These are phyloP conservation scores for Cherax quadricarinatus DNA, from an alignment of 1,140 invertebrate genomes.

Conservation along the genomic window DNA sequence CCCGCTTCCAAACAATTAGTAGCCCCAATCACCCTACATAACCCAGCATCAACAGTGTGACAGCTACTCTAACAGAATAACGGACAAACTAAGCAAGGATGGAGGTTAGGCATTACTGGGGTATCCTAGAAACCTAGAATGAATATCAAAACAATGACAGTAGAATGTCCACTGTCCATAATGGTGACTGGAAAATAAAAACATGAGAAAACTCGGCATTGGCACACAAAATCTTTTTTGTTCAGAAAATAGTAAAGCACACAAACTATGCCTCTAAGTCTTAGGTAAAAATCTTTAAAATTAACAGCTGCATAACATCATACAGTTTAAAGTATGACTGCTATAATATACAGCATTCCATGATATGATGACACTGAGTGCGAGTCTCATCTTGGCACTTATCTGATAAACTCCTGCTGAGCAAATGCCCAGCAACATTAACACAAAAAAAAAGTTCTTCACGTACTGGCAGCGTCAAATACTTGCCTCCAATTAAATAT, in stretches of 20 bases:
- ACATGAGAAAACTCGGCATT: constrained; percentile 63
- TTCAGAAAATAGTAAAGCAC: constrained; percentile 66
- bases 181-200: constrained; percentile 58
- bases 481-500: constrained; percentile 50
- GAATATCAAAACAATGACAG: constrained; percentile 64
- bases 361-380: constrained; percentile 68
- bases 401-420: constrained; percentile 57
- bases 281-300: constrained; percentile 65
- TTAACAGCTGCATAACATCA: constrained; percentile 68
- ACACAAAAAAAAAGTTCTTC: constrained; percentile 39
- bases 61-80: constrained; percentile 64
- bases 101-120: constrained; percentile 68
- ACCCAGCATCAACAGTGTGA: constrained; percentile 67
- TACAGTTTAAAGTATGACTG: constrained; percentile 60
- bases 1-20: constrained; percentile 61
- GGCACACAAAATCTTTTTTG: constrained; percentile 69
- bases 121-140: constrained; percentile 64
- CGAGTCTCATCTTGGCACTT: constrained; percentile 69
- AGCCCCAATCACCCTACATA: constrained; percentile 64
- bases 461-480: constrained; percentile 56
- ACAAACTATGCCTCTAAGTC: constrained; percentile 67
- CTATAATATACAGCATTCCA: constrained; percentile 64
- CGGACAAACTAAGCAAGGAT: constrained; percentile 63
- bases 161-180: constrained; percentile 34
- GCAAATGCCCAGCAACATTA: constrained; percentile 40